Conservation (phyloP, 2,113 vertebrate genomes). For the Misgurnus anguillicaudatus region DNA sequence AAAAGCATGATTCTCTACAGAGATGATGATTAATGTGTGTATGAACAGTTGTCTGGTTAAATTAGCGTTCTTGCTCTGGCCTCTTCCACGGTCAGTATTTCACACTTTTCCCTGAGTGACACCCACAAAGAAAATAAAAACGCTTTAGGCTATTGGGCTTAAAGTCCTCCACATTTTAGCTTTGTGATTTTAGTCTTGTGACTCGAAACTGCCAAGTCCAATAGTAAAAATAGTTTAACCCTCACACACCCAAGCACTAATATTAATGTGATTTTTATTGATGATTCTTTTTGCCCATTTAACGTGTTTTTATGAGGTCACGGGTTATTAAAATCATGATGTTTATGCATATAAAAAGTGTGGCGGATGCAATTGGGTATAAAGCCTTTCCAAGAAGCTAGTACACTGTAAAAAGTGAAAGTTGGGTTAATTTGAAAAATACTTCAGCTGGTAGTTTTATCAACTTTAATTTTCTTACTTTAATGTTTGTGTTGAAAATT, state of each 20-base stretch:
- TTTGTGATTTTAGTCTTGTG: background rate
- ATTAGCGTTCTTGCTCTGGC: slow-evolving; percentile 41
- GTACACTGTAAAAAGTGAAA: too few species aligned
- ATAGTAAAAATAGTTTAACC: background rate
- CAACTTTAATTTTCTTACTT: too few species aligned
- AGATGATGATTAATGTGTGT: slow-evolving; percentile 44
- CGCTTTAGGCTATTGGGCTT: slow-evolving; percentile 8
- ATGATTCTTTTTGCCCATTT: too few species aligned
- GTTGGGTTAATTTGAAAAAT: too few species aligned
- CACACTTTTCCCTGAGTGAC: slow-evolving; percentile 37
- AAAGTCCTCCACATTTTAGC: slow-evolving; percentile 18
- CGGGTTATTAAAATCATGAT: too few species aligned
- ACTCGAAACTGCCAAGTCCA: background rate
- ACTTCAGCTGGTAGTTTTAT: too few species aligned
- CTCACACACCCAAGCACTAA: background rate
- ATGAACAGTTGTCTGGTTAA: slow-evolving; percentile 41
- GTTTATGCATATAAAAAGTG: too few species aligned
- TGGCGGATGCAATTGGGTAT: too few species aligned
- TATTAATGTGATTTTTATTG: too few species aligned
- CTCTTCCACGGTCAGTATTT: slow-evolving; percentile 53
- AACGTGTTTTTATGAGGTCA: too few species aligned
- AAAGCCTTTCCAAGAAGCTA: too few species aligned
- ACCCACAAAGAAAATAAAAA: slow-evolving; percentile 31
- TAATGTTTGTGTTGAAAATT: too few species aligned
- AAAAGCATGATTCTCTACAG: slow-evolving; percentile 29